Evolutionary conservation across 2,797 vertebrate genomes (phyloP).

Genomic region (Microtus californicus): DNA sequence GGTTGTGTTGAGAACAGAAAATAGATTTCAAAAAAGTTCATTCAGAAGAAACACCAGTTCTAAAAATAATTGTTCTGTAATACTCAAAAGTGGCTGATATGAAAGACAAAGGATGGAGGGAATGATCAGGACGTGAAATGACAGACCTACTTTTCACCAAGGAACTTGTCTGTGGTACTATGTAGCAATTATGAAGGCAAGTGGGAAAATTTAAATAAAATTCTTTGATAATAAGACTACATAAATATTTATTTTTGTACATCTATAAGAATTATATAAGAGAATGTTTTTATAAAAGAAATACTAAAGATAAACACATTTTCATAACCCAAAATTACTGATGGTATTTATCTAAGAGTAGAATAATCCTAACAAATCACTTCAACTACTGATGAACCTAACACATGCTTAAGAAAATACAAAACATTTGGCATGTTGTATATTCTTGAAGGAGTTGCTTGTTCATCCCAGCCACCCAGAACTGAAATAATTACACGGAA

Average conservation of each 20-base stretch:
- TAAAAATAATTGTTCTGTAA: not conserved
- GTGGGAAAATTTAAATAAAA: not conserved
- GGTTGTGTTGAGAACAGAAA: not conserved
- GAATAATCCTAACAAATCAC: not conserved
- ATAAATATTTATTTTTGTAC: not conserved
- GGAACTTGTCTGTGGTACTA: not conserved
- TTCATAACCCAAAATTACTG: not conserved
- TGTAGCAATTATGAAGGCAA: too few relatives aligned
- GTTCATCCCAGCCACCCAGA: too few relatives aligned
- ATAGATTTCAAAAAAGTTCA: not conserved
- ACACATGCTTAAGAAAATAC: not conserved
- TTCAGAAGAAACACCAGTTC: not conserved
- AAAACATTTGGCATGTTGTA: not conserved
- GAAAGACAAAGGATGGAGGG: not conserved
- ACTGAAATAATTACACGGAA: too few relatives aligned
- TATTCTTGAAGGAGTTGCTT: too few relatives aligned
- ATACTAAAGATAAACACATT: not conserved
- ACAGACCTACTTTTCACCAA: not conserved
- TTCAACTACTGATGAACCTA: not conserved
- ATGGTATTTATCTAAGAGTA: not conserved
- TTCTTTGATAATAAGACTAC: not conserved
- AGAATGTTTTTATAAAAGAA: not conserved
- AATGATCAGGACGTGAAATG: not conserved
- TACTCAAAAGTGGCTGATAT: not conserved
- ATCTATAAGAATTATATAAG: not conserved